phyloP scores from a whole-genome alignment of 2,888 invertebrate genomes.

The Sarcophaga caerulescens region DNA sequence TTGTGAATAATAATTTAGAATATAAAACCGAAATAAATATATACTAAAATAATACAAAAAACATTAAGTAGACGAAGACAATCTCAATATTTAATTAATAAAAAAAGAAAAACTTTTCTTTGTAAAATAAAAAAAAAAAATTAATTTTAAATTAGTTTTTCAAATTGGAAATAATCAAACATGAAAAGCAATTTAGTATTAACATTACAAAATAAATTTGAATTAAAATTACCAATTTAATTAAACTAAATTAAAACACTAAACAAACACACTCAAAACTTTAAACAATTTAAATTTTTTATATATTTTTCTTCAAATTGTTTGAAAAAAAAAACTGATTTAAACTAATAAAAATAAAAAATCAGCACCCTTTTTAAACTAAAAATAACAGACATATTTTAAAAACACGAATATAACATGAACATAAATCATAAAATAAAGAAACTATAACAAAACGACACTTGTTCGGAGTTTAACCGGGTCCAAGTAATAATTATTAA shows the following conservation, averaged over 20 bases:
- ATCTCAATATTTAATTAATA: constrained; percentile 52
- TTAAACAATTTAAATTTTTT: no score
- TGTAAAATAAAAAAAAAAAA: constrained; percentile 23
- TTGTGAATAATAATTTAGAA: constrained; percentile 24
- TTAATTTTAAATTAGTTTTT: constrained; percentile 21
- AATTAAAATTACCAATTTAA: constrained; percentile 39
- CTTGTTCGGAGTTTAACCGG: constrained; percentile 78
- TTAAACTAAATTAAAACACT: constrained; percentile 20
- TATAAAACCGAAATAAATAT: neutral
- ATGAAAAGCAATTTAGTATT: constrained; percentile 67
- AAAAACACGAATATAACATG: constrained; percentile 9
- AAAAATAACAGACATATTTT: no score
- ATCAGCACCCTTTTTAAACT: constrained; percentile 2
- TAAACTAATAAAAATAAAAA: neutral
- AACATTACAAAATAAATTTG: constrained; percentile 33
- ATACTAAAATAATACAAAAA: constrained; percentile 9
- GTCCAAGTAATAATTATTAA: constrained; percentile 73
- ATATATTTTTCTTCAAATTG: no score
- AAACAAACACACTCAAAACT: neutral
- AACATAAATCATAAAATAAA: constrained; percentile 34
- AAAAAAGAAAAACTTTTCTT: constrained; percentile 15
- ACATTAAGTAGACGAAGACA: constrained; percentile 60
- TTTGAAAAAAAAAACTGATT: neutral
- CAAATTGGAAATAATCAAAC: constrained; percentile 51
- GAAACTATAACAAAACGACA: constrained; percentile 54